Percentiles rank a stretch among this genome's conserved stretches.
Conservation (phyloP, 2,888 invertebrate species). For the Caenorhabditis sp. region DNA sequence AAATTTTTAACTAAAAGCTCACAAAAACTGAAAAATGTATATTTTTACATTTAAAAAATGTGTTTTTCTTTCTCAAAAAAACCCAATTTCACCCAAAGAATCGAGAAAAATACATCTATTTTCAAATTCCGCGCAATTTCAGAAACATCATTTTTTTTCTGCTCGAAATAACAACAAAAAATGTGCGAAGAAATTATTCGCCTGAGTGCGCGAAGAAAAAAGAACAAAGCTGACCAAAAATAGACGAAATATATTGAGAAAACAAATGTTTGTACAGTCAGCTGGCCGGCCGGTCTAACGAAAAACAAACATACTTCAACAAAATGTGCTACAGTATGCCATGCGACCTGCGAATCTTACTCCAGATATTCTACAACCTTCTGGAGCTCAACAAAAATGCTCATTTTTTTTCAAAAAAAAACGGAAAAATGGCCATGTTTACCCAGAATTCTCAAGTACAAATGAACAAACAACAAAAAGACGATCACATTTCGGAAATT, state of each 20-base stretch:
- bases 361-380: background rate
- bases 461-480: background rate
- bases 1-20: no score
- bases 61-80: no score
- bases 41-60: no score
- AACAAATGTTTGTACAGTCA: background rate
- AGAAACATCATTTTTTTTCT: background rate
- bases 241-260: background rate
- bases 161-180: background rate
- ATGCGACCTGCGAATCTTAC: no score
- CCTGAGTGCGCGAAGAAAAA: background rate
- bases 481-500: background rate
- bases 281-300: background rate
- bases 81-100: no score
- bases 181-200: background rate
- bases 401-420: no score
- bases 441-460: background rate
- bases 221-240: conserved; percentile 3
- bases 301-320: background rate
- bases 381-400: background rate
- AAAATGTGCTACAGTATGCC: no score
- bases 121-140: no score
- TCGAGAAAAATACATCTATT: no score
- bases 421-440: background rate
- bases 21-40: no score